phyloP scores from a whole-genome alignment of 2,113 vertebrate species.

The Sula dactylatra region DNA sequence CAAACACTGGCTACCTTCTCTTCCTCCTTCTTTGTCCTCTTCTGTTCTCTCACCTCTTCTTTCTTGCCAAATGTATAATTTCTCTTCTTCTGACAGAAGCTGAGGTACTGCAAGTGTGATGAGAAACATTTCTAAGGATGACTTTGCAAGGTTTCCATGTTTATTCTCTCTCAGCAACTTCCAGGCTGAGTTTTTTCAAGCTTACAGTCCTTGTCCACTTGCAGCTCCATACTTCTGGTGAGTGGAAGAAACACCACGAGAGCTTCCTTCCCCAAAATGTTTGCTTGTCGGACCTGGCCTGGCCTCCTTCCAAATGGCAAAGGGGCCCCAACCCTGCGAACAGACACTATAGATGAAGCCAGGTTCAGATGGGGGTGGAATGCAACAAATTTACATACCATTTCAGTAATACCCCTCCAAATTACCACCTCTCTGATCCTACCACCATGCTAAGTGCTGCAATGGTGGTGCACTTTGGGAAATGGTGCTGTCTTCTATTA shows the following conservation, averaged over 20 bases:
- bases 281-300: not conserved
- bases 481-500: conserved; percentile 48
- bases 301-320: not conserved
- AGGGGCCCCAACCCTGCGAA: not conserved
- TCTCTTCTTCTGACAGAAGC: not conserved
- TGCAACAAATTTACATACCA: not conserved
- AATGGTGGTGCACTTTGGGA: conserved; percentile 7
- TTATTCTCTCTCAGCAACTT: not conserved
- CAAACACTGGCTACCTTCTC: not conserved
- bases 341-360: not conserved
- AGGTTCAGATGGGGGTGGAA: not conserved
- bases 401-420: conserved; percentile 24
- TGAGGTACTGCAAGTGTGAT: not conserved
- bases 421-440: not conserved
- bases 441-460: not conserved
- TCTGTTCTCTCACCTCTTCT: not conserved
- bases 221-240: not conserved
- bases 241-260: not conserved
- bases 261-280: not conserved
- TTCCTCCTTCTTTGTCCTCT: not conserved
- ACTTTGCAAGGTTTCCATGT: not conserved
- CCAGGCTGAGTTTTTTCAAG: not conserved
- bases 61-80: not conserved
- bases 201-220: not conserved
- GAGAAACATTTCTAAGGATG: not conserved